A percentile compares a stretch with the other conserved stretches of the same genome.
Evolutionary conservation across 2,113 vertebrate genomes (phyloP).

Genomic region (Pachycephala philippinensis): DNA sequence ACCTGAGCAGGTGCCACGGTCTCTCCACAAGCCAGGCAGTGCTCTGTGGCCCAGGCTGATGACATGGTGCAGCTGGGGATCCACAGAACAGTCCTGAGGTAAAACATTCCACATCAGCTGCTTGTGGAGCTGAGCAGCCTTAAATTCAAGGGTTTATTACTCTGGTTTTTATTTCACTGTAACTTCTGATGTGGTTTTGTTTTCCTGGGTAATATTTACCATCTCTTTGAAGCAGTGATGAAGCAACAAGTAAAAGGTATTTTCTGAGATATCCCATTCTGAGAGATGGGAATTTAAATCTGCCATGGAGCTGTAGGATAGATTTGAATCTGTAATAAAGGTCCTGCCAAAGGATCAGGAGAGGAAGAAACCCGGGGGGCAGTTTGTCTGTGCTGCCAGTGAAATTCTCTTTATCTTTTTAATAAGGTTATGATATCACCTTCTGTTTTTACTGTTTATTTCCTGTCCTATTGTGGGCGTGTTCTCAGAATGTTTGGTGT

Average conservation of each 20-base stretch:
- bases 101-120: background rate
- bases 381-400: background rate
- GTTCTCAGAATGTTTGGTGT: background rate
- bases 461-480: fast-evolving
- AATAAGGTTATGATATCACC: background rate
- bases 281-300: background rate
- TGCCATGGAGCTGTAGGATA: background rate
- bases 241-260: background rate
- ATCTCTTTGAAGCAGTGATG: background rate
- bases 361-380: background rate
- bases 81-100: background rate
- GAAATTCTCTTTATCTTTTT: background rate
- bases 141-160: background rate
- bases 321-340: background rate
- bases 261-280: too few relatives aligned
- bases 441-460: background rate
- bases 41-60: background rate
- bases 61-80: fast-evolving
- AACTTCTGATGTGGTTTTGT: background rate
- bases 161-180: background rate
- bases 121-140: background rate
- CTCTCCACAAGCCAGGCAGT: background rate
- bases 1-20: fast-evolving
- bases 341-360: background rate
- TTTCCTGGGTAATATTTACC: background rate